These are phyloP conservation scores for Callionymus lyra DNA, from an alignment of 2,113 vertebrate species.

Conservation along the genomic window DNA sequence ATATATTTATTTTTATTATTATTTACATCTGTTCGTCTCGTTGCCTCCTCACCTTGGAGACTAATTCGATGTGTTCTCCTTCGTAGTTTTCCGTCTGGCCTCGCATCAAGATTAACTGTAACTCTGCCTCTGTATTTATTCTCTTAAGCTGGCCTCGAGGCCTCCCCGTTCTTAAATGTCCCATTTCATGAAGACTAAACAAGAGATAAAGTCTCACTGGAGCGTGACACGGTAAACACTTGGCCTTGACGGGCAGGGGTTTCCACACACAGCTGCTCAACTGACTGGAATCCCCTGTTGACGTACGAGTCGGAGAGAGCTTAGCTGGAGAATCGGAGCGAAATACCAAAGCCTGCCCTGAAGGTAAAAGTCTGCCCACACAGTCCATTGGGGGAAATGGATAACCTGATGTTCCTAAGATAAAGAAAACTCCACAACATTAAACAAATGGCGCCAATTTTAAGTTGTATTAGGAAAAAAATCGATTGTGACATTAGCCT, in stretches of 20 bases:
- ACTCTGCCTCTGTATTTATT: constrained; percentile 11
- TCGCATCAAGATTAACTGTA: constrained; percentile 18
- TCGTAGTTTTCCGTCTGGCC: too few relatives aligned
- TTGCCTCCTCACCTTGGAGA: too few relatives aligned
- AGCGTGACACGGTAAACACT: constrained; percentile 4
- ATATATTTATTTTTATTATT: too few relatives aligned
- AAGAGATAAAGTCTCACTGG: constrained; percentile 12
- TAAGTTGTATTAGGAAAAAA: too few relatives aligned
- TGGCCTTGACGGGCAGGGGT: constrained; percentile 28
- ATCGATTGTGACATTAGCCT: too few relatives aligned
- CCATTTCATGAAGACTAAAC: constrained; percentile 3
- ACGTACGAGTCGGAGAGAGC: constrained; percentile 26
- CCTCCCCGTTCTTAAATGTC: constrained; percentile 21
- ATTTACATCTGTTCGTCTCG: too few relatives aligned
- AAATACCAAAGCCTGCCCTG: constrained; percentile 7
- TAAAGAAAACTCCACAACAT: too few relatives aligned
- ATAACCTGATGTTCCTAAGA: too few relatives aligned
- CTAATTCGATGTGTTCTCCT: too few relatives aligned
- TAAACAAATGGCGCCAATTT: too few relatives aligned
- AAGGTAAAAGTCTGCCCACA: constrained; percentile 6
- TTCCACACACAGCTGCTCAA: constrained; percentile 47
- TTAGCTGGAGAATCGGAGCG: constrained; percentile 13
- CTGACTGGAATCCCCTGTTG: constrained; percentile 36
- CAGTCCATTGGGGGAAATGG: too few relatives aligned
- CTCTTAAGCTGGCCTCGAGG: constrained; percentile 21